A percentile compares a stretch with the other conserved stretches of the same genome.
phyloP scores from a whole-genome alignment of 2,888 invertebrate genomes.

The Dryocosmus kuriphilus region DNA sequence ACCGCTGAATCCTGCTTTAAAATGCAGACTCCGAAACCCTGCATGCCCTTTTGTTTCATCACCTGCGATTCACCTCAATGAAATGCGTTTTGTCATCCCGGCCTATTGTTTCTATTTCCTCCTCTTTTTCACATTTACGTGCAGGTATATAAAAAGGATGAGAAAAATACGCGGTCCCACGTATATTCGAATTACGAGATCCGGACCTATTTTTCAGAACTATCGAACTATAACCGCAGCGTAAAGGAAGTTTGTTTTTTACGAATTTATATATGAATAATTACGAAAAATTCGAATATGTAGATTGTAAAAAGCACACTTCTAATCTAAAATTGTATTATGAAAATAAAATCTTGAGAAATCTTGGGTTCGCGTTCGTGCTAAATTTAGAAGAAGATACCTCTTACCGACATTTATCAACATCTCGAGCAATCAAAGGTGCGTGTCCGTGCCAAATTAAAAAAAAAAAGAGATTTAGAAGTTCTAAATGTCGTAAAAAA shows the following conservation, averaged over 20 bases:
- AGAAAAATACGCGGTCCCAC: not conserved
- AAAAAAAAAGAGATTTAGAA: no score
- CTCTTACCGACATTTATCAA: no score
- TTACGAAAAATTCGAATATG: no score
- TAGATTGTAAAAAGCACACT: no score
- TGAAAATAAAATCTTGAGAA: no score
- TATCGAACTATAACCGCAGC: not conserved
- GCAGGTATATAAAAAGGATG: not conserved
- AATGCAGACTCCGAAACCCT: not conserved
- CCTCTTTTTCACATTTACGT: not conserved
- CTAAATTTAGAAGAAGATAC: no score
- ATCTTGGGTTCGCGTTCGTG: no score
- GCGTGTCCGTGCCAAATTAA: no score
- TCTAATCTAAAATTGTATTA: no score
- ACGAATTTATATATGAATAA: no score
- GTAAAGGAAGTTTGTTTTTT: not conserved
- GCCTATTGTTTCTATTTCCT: not conserved
- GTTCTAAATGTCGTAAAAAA: no score
- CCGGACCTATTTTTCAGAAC: not conserved
- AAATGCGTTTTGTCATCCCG: not conserved
- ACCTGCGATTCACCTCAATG: conserved; percentile 12
- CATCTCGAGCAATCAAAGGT: no score
- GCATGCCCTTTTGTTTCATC: conserved; percentile 33
- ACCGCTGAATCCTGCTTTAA: not conserved
- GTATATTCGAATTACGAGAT: not conserved